Conservation (phyloP, 2,797 vertebrate species). For the Sebastes melanostomus region DNA sequence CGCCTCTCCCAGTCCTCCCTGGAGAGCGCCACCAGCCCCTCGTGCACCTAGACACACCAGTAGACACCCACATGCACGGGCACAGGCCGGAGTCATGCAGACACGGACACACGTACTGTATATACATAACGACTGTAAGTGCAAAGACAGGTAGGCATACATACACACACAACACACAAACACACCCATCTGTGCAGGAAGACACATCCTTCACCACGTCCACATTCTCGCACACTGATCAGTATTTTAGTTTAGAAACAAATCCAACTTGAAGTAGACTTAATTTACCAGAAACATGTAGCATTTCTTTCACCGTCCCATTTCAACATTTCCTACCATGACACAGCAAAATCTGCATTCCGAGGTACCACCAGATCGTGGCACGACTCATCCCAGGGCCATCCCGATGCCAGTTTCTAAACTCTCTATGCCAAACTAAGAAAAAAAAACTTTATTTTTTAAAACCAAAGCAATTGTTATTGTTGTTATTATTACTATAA, state of each 20-base stretch:
- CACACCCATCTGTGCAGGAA: neutral
- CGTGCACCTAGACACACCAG: constrained; percentile 86
- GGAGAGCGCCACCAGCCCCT: constrained; percentile 97
- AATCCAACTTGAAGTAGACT: constrained; percentile 23
- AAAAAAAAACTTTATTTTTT: constrained; percentile 83
- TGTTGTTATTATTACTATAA: constrained; percentile 76
- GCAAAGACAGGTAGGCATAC: constrained; percentile 52
- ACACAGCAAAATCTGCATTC: constrained; percentile 47
- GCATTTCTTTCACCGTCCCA: constrained; percentile 61
- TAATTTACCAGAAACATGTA: constrained; percentile 76
- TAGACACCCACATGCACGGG: constrained; percentile 32
- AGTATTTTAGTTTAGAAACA: constrained; percentile 33
- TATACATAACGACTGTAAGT: constrained; percentile 67
- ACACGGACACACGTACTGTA: constrained; percentile 70
- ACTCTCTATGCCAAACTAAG: constrained; percentile 87
- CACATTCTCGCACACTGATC: constrained; percentile 23
- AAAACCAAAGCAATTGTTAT: constrained; percentile 89
- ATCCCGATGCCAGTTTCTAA: constrained; percentile 75
- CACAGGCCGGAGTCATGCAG: constrained; percentile 50
- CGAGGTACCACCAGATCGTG: constrained; percentile 46
- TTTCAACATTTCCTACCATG: constrained; percentile 27
- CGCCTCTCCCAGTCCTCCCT: constrained; percentile 97
- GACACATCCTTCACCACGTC: constrained; percentile 16
- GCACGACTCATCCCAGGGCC: constrained; percentile 64
- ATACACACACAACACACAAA: constrained; percentile 7